Evolutionary conservation across 2,797 vertebrate genomes (phyloP).

Genomic region (Neosilurus mollespiculum): DNA sequence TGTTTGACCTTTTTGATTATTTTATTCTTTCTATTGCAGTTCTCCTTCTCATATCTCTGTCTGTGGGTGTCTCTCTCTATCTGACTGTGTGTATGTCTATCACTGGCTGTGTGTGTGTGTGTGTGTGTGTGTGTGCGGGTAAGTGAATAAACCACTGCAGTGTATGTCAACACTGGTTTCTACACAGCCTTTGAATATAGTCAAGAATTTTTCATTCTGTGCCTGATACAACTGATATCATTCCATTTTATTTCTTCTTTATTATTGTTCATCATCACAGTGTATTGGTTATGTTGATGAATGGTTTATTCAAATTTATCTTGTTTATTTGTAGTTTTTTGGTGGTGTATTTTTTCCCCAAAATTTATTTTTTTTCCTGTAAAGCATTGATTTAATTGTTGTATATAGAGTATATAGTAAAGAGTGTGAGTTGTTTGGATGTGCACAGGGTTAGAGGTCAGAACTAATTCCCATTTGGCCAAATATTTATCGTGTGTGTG

Average conservation of each 20-base stretch:
- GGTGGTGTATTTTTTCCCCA: too few relatives aligned
- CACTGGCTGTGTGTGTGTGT: conserved; percentile 6
- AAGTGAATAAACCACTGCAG: neutral
- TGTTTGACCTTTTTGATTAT: neutral
- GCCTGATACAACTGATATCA: neutral
- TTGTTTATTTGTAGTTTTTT: neutral
- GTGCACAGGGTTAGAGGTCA: neutral
- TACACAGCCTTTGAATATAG: neutral
- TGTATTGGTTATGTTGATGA: neutral
- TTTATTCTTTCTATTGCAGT: neutral
- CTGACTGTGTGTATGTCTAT: neutral
- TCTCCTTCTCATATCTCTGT: too few relatives aligned
- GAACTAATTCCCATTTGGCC: neutral
- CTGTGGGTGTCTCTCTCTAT: too few relatives aligned
- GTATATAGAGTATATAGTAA: neutral
- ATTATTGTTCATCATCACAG: neutral
- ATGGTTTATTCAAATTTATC: neutral
- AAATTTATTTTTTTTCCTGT: neutral
- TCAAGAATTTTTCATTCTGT: neutral
- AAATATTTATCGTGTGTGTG: neutral
- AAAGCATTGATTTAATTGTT: neutral
- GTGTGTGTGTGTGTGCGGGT: conserved; percentile 14
- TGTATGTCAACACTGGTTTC: neutral
- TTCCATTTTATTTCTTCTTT: neutral
- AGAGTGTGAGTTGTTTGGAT: neutral